Evolutionary conservation across 2,113 vertebrate species (phyloP).

Genomic region (Odontophorus gujanensis): DNA sequence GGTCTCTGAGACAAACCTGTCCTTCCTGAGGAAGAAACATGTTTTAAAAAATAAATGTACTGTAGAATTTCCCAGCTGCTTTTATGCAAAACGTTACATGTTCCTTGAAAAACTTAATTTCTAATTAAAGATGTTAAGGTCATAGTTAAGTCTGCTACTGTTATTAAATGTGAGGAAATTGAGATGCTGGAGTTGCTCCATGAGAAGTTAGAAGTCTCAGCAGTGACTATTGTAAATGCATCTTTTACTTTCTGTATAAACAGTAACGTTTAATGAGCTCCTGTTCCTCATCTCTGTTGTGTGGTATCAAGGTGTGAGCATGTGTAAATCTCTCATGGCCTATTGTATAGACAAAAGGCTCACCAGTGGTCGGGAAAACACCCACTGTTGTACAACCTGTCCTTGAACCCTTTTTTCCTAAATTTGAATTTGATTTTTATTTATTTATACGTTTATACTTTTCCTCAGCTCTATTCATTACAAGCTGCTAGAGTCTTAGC

Average conservation of each 20-base stretch:
- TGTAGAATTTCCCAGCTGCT: background rate
- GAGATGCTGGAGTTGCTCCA: background rate
- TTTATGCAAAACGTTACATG: background rate
- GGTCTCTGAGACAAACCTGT: background rate
- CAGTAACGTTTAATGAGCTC: background rate
- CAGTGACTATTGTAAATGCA: background rate
- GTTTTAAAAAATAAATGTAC: background rate
- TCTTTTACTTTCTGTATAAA: background rate
- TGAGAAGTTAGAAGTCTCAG: background rate
- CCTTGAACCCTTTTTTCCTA: background rate
- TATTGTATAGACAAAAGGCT: background rate
- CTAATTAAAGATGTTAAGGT: background rate
- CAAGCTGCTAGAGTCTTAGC: background rate
- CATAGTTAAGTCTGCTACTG: background rate
- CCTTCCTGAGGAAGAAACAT: background rate
- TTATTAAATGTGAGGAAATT: background rate
- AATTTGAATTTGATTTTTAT: background rate
- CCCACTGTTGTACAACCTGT: fast-evolving
- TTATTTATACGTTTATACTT: background rate
- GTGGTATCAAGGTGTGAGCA: background rate
- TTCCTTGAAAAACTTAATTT: background rate
- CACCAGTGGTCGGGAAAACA: background rate
- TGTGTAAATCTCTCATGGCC: background rate
- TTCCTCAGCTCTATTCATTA: background rate
- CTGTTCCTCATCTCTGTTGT: background rate